These are phyloP conservation scores for Morone saxatilis DNA, from an alignment of 2,113 vertebrate species.

Conservation along the genomic window DNA sequence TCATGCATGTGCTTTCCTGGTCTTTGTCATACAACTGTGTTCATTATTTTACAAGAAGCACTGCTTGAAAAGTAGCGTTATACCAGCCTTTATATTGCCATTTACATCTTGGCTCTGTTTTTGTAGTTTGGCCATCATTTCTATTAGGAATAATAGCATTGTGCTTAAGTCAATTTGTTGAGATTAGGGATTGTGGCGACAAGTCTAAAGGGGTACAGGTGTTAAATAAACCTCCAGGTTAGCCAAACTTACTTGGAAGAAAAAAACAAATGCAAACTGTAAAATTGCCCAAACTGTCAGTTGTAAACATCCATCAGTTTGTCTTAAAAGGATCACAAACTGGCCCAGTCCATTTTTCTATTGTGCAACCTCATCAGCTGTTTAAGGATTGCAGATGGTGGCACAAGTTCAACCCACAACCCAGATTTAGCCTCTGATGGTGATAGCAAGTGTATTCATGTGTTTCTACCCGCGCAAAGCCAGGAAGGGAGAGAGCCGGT, in stretches of 20 bases:
- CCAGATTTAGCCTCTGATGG: background rate
- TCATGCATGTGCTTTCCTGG: conserved; percentile 15
- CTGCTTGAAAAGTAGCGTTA: background rate
- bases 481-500: background rate
- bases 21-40: conserved; percentile 29
- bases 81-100: background rate
- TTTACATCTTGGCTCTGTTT: background rate
- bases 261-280: background rate
- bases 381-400: conserved; percentile 9
- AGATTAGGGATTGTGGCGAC: background rate
- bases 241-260: background rate
- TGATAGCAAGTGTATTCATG: background rate
- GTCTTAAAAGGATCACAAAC: background rate
- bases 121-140: background rate
- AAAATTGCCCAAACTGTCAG: background rate
- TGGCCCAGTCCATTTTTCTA: background rate
- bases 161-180: background rate
- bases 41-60: conserved; percentile 4
- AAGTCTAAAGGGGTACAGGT: background rate
- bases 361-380: background rate
- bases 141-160: background rate
- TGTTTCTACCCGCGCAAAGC: conserved; percentile 16
- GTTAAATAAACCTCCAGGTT: background rate
- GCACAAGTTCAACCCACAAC: background rate
- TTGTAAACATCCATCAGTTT: background rate